Base-by-base conservation (phyloP, 1,140 invertebrate species). In the Andricus grossulariae region DNA sequence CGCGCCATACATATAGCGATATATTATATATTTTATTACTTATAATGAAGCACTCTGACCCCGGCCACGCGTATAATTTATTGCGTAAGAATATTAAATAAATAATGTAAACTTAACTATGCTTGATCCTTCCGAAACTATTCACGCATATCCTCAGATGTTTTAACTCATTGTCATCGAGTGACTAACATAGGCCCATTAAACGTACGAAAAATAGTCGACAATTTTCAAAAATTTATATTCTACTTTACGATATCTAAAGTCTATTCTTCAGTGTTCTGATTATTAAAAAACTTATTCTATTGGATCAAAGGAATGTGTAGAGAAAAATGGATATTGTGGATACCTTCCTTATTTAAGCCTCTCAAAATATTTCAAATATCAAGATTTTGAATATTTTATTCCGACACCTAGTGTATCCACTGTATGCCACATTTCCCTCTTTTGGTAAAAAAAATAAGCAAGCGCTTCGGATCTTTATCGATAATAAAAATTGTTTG, bases 1-100 rank as follows among this genome's bases (percentile, higher is more conserved):
- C 54, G 71, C 77, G 50, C 50, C 78, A 83, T 74, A 79, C 15
- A 71, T 78, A 73, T 52, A 72, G 49, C 54, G 39, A 83, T 74
- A 86, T 81, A 45, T 45, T 45, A 86, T 87, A 88, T 88, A 86
- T 88, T 88, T 88, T 87, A 87, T 85, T 85, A 88, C 86, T 88
- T 81, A 81, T 79, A 39, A 15, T 66, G 70, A 80, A 57, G 55
- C 76, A 82, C 77, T 87, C 86, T 88, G 84, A 88, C 84, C 87
- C 82, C 83, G 71, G 85, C 85, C 85, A 87, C 81, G 73, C 50
- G 45, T 82, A 80, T 83, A 82, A 80, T 25, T 80, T 81, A 82
- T 74, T 54, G 57, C 25, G 19, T 83, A 87, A 83, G 77, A 73
- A 49, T 81, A 85, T 75, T 19, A 57, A 25, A 73, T 75, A 76